These are phyloP conservation scores for Synergus gifuensis DNA, from an alignment of 2,888 invertebrate genomes.

Conservation along the genomic window DNA sequence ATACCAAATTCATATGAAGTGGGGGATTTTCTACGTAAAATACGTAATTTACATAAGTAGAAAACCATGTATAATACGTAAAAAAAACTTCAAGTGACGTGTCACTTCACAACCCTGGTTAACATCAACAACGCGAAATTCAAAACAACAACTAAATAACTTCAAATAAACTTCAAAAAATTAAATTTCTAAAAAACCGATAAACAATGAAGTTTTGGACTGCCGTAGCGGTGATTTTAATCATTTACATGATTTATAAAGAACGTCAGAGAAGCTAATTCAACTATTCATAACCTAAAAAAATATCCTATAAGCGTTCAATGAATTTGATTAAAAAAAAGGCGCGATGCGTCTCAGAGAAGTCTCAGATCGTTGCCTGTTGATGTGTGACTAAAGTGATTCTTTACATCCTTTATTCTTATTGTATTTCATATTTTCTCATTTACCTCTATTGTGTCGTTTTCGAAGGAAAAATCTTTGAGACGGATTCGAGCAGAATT, in stretches of 20 bases:
- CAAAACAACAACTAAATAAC: background rate
- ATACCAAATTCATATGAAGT: no score
- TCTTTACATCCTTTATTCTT: background rate
- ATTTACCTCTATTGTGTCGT: background rate
- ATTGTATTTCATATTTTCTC: background rate
- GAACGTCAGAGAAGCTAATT: conserved; percentile 21
- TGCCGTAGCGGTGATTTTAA: conserved; percentile 1
- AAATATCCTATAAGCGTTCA: background rate
- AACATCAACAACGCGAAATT: conserved; percentile 14
- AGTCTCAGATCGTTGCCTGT: background rate
- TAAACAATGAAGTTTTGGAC: conserved; percentile 31
- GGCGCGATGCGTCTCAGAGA: conserved; percentile 29
- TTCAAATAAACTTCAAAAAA: background rate
- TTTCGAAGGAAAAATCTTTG: background rate
- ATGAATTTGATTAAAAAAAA: conserved; percentile 32
- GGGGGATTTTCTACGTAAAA: no score
- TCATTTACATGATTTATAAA: conserved; percentile 35
- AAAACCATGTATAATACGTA: no score
- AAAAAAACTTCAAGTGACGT: no score
- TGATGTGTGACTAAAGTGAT: conserved; percentile 9
- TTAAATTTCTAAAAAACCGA: background rate
- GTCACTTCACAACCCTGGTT: no score
- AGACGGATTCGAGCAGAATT: background rate
- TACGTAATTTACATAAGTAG: no score
- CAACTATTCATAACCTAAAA: conserved; percentile 16